phyloP scores from a whole-genome alignment of 2,113 vertebrate species.

The Circaetus gallicus region DNA sequence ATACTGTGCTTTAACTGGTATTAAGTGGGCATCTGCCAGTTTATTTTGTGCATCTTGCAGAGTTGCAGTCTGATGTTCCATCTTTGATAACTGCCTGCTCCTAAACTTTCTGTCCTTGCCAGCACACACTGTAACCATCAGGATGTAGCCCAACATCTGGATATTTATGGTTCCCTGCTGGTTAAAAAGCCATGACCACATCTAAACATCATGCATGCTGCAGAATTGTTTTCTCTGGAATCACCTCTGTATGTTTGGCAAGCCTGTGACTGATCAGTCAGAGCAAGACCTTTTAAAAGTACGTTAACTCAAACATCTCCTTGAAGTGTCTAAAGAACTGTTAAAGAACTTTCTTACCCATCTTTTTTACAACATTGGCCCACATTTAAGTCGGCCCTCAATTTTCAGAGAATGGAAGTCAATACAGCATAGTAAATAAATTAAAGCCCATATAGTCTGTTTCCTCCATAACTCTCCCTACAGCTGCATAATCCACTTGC shows the following conservation, averaged over 20 bases:
- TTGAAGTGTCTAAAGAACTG: background rate
- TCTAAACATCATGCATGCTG: background rate
- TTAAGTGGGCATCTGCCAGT: background rate
- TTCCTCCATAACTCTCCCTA: background rate
- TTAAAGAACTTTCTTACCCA: background rate
- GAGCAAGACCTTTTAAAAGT: background rate
- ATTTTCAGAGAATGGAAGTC: background rate
- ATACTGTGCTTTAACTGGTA: background rate
- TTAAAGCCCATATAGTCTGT: background rate
- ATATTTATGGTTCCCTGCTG: constrained; percentile 43
- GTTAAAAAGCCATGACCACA: constrained; percentile 9
- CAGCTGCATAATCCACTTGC: background rate
- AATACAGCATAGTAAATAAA: background rate
- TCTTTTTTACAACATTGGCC: background rate
- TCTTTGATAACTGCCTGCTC: background rate
- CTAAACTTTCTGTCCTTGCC: background rate
- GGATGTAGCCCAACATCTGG: constrained; percentile 34
- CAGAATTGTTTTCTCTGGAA: background rate
- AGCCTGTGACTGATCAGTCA: background rate
- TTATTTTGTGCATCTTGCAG: background rate
- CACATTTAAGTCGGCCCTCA: background rate
- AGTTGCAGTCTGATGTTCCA: background rate
- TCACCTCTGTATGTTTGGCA: background rate
- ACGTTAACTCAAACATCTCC: background rate
- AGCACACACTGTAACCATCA: constrained; percentile 39